Evolutionary conservation across 2,797 vertebrate species (phyloP).

Genomic region (Thalassophryne amazonica): DNA sequence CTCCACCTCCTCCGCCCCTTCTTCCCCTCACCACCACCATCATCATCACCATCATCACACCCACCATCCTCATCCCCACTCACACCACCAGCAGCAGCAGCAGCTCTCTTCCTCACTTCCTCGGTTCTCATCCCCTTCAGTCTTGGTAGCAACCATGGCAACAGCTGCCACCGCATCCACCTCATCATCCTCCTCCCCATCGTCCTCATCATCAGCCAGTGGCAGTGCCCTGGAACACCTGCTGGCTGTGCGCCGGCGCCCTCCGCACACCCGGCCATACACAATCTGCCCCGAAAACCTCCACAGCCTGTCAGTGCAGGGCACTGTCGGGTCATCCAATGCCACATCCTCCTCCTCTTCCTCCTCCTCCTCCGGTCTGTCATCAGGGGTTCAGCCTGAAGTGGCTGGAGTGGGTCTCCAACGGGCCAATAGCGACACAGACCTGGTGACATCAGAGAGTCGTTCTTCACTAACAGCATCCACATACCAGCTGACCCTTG

Average conservation of each 20-base stretch:
- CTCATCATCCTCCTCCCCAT: constrained; percentile 37
- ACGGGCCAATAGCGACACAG: constrained; percentile 94
- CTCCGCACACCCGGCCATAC: constrained; percentile 84
- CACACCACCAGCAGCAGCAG: constrained; percentile 22
- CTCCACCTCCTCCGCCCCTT: constrained; percentile 35
- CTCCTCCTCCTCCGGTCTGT: constrained; percentile 10
- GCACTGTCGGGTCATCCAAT: neutral
- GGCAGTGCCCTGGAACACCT: constrained; percentile 85
- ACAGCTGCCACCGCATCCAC: constrained; percentile 45
- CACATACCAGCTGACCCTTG: constrained; percentile 89
- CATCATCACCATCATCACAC: constrained; percentile 3
- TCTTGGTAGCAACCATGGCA: constrained; percentile 40
- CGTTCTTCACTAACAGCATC: constrained; percentile 94
- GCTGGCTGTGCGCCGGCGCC: constrained; percentile 86
- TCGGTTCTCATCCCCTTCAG: constrained; percentile 10
- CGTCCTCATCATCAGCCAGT: constrained; percentile 52
- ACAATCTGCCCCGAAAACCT: constrained; percentile 91
- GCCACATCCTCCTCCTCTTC: neutral
- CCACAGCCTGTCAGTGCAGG: constrained; percentile 81
- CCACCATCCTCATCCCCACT: constrained; percentile 10
- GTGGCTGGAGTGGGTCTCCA: constrained; percentile 76
- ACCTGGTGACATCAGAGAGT: constrained; percentile 92
- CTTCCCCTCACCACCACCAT: constrained; percentile 15
- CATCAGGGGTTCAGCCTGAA: constrained; percentile 35
- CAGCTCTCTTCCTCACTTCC: constrained; percentile 27